Percentiles rank a stretch among this genome's conserved stretches.
Evolutionary conservation across 2,113 vertebrate species (phyloP).

Genomic region (Rhagologus leucostigma): DNA sequence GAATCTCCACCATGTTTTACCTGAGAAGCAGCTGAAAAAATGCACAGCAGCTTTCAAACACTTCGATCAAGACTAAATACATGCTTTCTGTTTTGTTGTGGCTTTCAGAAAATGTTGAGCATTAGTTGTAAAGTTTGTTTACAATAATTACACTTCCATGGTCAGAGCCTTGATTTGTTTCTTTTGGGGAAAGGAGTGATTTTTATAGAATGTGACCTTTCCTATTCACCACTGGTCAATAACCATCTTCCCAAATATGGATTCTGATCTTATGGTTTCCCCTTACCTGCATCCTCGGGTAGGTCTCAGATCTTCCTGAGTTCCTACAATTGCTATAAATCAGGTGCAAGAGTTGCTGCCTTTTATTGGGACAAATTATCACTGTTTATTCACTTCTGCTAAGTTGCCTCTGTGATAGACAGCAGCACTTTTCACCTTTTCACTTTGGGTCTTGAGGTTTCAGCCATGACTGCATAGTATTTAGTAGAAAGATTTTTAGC

Average conservation of each 20-base stretch:
- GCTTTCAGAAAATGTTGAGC: background rate
- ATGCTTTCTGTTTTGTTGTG: background rate
- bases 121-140: background rate
- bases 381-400: background rate
- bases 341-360: background rate
- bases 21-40: background rate
- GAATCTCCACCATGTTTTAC: background rate
- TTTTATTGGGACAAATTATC: background rate
- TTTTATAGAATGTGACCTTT: background rate
- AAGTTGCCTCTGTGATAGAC: background rate
- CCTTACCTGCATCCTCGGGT: background rate
- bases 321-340: background rate
- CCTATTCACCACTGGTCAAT: background rate
- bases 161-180: background rate
- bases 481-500: background rate
- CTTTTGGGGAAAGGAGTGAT: background rate
- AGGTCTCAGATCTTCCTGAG: background rate
- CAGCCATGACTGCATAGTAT: background rate
- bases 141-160: background rate
- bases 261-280: background rate
- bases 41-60: background rate
- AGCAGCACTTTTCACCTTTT: background rate
- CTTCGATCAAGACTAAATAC: background rate
- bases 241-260: background rate
- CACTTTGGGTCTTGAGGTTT: background rate